A percentile compares a stretch with the other conserved stretches of the same genome.
Conservation (phyloP, 2,888 invertebrate genomes). For the Diplolepis rosae region DNA sequence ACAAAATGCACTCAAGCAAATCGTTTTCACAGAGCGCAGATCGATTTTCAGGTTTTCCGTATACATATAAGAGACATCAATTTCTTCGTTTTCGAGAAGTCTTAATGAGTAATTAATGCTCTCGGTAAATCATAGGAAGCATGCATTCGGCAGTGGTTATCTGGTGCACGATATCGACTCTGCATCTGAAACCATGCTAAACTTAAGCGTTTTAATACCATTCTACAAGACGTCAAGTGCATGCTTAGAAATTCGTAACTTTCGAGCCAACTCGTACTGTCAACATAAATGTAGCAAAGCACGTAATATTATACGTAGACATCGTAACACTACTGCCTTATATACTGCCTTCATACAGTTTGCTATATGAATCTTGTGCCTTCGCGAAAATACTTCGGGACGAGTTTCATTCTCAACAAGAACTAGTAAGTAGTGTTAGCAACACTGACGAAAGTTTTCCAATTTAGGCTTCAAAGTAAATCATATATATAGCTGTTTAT, state of each 20-base stretch:
- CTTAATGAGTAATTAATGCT: background rate
- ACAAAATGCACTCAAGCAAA: too few relatives aligned
- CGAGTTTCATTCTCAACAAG: background rate
- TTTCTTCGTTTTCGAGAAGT: too few relatives aligned
- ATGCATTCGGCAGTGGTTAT: background rate
- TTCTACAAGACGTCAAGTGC: constrained; percentile 3
- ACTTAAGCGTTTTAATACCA: constrained; percentile 6
- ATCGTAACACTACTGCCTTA: background rate
- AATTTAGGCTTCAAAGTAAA: background rate
- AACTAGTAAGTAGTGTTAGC: constrained; percentile 3
- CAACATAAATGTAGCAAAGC: background rate
- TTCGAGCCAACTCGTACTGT: background rate
- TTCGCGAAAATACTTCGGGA: constrained; percentile 8
- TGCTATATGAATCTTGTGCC: background rate
- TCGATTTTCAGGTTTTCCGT: too few relatives aligned
- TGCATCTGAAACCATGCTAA: background rate
- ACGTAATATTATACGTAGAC: background rate
- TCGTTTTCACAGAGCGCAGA: too few relatives aligned
- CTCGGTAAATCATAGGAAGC: background rate
- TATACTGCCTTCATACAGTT: background rate
- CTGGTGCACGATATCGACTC: background rate
- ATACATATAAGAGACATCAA: too few relatives aligned
- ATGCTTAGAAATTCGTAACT: background rate
- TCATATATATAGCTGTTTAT: background rate
- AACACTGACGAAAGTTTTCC: constrained; percentile 3